A percentile compares a stretch with the other conserved stretches of the same genome.
Conservation (phyloP, 2,888 invertebrate genomes). For the Nymphalis urticae region DNA sequence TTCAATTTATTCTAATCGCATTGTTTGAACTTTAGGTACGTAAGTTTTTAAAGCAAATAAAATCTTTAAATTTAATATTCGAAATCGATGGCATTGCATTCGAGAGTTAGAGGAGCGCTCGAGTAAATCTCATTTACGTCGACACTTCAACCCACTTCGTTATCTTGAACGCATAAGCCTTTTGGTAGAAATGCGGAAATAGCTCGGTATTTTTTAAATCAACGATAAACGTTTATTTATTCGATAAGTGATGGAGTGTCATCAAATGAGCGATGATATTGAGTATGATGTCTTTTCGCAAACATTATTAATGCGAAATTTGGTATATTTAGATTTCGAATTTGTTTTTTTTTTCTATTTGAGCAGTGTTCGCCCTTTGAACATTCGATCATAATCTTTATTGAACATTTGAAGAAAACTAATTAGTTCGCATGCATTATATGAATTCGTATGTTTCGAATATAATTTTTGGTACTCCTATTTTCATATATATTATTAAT, state of each 20-base stretch:
- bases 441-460: too few species aligned
- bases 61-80: conserved; percentile 24
- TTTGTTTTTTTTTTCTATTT: too few species aligned
- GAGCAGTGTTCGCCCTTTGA: too few species aligned
- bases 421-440: too few species aligned
- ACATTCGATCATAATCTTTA: too few species aligned
- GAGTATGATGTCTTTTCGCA: too few species aligned
- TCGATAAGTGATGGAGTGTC: not conserved
- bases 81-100: conserved; percentile 21
- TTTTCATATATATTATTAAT: too few species aligned
- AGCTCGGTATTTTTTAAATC: conserved; percentile 1
- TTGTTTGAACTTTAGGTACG: not conserved
- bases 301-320: too few species aligned
- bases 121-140: conserved; percentile 34
- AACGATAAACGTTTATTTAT: conserved; percentile 3
- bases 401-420: too few species aligned
- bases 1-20: too few species aligned
- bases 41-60: conserved; percentile 9
- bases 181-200: conserved; percentile 20
- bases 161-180: conserved; percentile 28
- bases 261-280: not conserved
- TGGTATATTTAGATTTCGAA: too few species aligned
- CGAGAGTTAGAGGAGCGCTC: conserved; percentile 31
- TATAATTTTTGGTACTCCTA: too few species aligned
- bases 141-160: conserved; percentile 28